Base-by-base conservation (phyloP, 2,888 invertebrate genomes). In the Phaonia tiefii region DNA sequence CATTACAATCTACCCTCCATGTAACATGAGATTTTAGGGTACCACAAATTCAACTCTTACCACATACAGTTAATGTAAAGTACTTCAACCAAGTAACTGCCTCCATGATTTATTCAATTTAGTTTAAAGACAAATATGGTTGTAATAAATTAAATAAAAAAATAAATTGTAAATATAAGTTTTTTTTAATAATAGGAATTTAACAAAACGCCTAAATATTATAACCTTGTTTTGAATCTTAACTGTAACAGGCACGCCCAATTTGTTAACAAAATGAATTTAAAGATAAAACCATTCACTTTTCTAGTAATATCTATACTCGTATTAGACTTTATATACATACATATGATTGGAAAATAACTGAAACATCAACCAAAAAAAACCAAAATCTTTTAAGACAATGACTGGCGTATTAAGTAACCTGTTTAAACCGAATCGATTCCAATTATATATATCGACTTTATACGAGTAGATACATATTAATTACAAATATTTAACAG, bases 31-130 rank as follows among this genome's bases (percentile, higher is more conserved):
- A n/a, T n/a, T n/a, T n/a, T n/a, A n/a, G n/a, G n/a, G n/a, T n/a
- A n/a, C n/a, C n/a, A n/a, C n/a, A n/a, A n/a, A n/a, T n/a, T n/a
- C n/a, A n/a, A n/a, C n/a, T n/a, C n/a, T n/a, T n/a, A n/a, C n/a
- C n/a, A n/a, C n/a, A n/a, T n/a, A n/a, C n/a, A n/a, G n/a, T n/a
- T n/a, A n/a, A n/a, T n/a, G n/a, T n/a, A n/a, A n/a, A n/a, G n/a
- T n/a, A n/a, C n/a, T n/a, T n/a, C n/a, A n/a, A n/a, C n/a, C n/a
- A n/a, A n/a, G n/a, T n/a, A n/a, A n/a, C n/a, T n/a, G n/a, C n/a
- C n/a, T n/a, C n/a, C 31, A 31, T 31, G 58, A 15, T 75, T 75
- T 75, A 75, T 75, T 67, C 58, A 51, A 15, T 31, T 31, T 17
- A 69, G 46, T 20, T 44, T 10, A 8, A 25, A n/a, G 22, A 22